Evolutionary conservation across 2,888 invertebrate species (phyloP).

Genomic region (Prosopocoilus inquinatus): DNA sequence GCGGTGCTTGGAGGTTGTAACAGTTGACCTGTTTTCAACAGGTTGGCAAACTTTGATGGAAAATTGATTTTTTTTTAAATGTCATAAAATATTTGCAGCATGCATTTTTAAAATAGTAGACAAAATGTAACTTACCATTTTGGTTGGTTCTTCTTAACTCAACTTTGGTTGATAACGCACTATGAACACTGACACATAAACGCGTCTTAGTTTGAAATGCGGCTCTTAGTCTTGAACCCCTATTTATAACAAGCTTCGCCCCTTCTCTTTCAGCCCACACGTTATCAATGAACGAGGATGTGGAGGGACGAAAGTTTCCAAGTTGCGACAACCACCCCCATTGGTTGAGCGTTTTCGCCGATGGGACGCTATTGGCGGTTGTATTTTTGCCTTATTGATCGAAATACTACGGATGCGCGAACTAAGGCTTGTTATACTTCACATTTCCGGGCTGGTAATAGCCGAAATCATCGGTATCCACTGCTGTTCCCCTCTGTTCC

Average conservation of each 20-base stretch:
- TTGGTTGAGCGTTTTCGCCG: conserved; percentile 43
- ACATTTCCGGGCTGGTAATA: conserved; percentile 34
- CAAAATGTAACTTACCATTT: conserved; percentile 18
- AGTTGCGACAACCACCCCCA: conserved; percentile 41
- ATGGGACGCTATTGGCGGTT: conserved; percentile 39
- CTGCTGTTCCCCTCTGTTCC: conserved; percentile 23
- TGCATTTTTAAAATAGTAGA: not conserved
- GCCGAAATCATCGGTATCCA: conserved; percentile 36
- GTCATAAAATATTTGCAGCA: not conserved
- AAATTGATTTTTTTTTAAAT: not conserved
- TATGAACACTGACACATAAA: conserved; percentile 7
- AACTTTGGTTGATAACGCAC: not conserved
- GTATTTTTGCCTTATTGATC: conserved; percentile 42
- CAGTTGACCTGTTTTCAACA: too few species aligned
- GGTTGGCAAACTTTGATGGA: too few species aligned
- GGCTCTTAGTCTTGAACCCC: conserved; percentile 37
- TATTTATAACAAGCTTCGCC: conserved; percentile 51
- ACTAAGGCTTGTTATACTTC: conserved; percentile 23
- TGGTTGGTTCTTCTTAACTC: not conserved
- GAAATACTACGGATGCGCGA: conserved; percentile 37
- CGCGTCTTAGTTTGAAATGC: conserved; percentile 35
- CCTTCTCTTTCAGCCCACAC: conserved; percentile 59
- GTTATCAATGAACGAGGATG: conserved; percentile 62
- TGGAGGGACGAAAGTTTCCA: conserved; percentile 40
- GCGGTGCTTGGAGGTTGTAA: too few species aligned